A percentile compares a stretch with the other conserved stretches of the same genome.
phyloP scores from a whole-genome alignment of 2,113 vertebrate genomes.

The Lepus americanus region DNA sequence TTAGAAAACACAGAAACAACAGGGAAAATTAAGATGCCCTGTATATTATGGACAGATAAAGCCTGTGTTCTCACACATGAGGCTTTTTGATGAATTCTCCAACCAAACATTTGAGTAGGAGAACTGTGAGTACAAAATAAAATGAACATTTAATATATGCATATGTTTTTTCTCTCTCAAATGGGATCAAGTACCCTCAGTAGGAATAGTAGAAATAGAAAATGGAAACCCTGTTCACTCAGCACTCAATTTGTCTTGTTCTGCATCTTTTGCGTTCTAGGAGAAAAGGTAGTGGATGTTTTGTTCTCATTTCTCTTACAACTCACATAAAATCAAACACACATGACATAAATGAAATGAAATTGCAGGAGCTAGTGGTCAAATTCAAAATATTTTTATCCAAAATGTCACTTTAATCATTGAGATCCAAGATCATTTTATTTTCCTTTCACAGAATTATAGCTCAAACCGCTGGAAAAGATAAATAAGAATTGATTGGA shows the following conservation, averaged over 20 bases:
- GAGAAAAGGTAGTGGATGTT: background rate
- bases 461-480: background rate
- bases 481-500: constrained; percentile 12
- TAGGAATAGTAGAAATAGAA: background rate
- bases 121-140: constrained; percentile 49
- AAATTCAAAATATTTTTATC: background rate
- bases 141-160: background rate
- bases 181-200: background rate
- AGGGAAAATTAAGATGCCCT: constrained; percentile 58
- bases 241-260: background rate
- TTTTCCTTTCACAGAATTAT: background rate
- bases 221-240: background rate
- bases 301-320: background rate
- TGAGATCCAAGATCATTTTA: background rate
- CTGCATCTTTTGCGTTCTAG: background rate
- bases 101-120: constrained; percentile 32
- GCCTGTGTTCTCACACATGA: constrained; percentile 53
- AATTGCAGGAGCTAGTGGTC: background rate
- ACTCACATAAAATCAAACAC: background rate
- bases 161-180: constrained; percentile 62
- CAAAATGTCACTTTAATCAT: background rate
- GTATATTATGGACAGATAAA: constrained; percentile 59
- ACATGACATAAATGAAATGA: background rate
- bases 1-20: constrained; percentile 52
- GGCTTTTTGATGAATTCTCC: constrained; percentile 63